These are phyloP conservation scores for Tretioscincus oriximinensis DNA, from an alignment of 2,113 vertebrate genomes.

Conservation along the genomic window DNA sequence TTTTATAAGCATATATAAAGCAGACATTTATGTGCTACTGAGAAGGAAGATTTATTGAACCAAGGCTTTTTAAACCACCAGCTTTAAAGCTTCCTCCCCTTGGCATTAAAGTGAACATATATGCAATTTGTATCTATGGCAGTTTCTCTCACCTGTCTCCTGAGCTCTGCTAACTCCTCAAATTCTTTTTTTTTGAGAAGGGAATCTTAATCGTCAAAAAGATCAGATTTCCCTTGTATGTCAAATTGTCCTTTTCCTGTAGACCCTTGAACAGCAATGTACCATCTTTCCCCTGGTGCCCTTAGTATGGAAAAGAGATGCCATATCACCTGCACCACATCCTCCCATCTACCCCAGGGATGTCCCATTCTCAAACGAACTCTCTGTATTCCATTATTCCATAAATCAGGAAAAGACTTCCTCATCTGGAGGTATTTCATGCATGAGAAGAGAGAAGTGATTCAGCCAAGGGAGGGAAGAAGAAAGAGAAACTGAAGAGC, in stretches of 20 bases:
- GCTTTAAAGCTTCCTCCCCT: slow-evolving; percentile 10
- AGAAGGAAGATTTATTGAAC: slow-evolving; percentile 36
- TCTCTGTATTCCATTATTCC: slow-evolving; percentile 4
- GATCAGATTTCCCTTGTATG: not conserved
- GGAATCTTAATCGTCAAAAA: not conserved
- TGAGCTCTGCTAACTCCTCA: not conserved
- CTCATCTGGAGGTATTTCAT: slow-evolving; percentile 16
- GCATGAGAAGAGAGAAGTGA: not conserved
- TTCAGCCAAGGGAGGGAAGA: slow-evolving; percentile 3
- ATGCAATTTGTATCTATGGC: slow-evolving; percentile 5
- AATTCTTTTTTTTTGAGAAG: not conserved
- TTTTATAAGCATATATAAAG: slow-evolving; percentile 29
- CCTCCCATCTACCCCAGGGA: not conserved
- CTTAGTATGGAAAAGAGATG: slow-evolving; percentile 8
- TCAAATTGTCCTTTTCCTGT: not conserved
- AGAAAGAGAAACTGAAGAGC: not conserved
- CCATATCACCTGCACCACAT: slow-evolving; percentile 12
- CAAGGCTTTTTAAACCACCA: slow-evolving; percentile 37
- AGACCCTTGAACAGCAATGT: slow-evolving; percentile 5
- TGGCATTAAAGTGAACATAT: slow-evolving; percentile 17
- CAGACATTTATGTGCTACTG: slow-evolving; percentile 20
- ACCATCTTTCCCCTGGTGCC: slow-evolving; percentile 10
- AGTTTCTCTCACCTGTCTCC: slow-evolving; percentile 13
- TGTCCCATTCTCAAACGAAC: slow-evolving; percentile 22
- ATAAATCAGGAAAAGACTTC: slow-evolving; percentile 7